phyloP scores from a whole-genome alignment of 1,140 invertebrate species.

The Periplaneta americana region DNA sequence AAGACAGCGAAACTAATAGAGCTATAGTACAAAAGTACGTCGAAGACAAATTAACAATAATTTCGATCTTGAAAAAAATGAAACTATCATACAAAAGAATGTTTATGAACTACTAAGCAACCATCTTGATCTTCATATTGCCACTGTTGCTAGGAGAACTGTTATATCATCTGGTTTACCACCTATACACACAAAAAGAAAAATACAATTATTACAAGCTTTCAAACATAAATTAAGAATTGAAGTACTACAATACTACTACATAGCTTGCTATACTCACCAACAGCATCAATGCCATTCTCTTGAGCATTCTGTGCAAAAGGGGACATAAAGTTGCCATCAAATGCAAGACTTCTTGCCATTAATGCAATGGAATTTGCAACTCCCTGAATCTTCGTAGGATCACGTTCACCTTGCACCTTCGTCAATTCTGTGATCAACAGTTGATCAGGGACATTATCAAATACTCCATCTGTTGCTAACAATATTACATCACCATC shows the following conservation, averaged over 20 bases:
- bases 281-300: conserved; percentile 88
- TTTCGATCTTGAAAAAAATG: background rate
- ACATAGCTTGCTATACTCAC: conserved; percentile 54
- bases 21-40: background rate
- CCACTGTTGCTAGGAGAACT: conserved; percentile 86
- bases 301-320: conserved; percentile 88
- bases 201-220: background rate
- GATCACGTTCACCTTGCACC: conserved; percentile 62
- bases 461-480: conserved; percentile 96
- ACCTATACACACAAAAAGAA: conserved; percentile 52
- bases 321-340: conserved; percentile 91
- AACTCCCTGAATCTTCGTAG: conserved; percentile 73
- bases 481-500: conserved; percentile 94
- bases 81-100: conserved; percentile 19
- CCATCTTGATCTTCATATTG: conserved; percentile 49
- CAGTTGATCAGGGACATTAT: conserved; percentile 90
- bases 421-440: conserved; percentile 74
- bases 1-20: background rate
- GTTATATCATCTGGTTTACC: conserved; percentile 98
- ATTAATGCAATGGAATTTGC: conserved; percentile 93
- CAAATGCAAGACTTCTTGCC: conserved; percentile 87
- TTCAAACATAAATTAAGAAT: background rate
- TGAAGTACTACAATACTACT: too few relatives aligned
- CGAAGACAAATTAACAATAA: background rate
- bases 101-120: background rate